Conservation (phyloP, 2,113 vertebrate genomes). For the Corynorhinus townsendii region DNA sequence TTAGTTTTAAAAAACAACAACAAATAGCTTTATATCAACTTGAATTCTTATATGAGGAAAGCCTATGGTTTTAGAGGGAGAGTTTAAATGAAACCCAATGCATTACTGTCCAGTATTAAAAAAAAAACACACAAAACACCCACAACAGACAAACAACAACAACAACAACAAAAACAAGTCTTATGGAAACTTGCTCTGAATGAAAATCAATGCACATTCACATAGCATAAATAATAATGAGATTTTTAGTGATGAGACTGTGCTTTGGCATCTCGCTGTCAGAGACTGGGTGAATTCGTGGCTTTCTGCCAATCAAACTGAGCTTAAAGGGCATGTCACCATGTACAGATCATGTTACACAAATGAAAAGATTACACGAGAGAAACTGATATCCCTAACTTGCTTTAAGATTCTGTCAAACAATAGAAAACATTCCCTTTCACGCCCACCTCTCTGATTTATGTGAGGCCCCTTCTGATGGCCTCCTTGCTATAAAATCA, state of each 20-base stretch:
- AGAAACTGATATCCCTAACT: constrained; percentile 40
- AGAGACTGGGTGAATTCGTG: constrained; percentile 38
- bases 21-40: constrained; percentile 48
- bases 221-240: constrained; percentile 69
- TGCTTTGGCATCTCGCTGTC: constrained; percentile 64
- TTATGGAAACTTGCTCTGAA: constrained; percentile 61
- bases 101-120: constrained; percentile 57
- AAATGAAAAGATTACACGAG: constrained; percentile 64
- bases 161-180: background rate
- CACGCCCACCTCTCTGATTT: background rate
- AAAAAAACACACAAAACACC: constrained; percentile 30
- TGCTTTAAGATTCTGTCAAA: constrained; percentile 36
- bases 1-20: constrained; percentile 7
- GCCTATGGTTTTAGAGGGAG: constrained; percentile 17
- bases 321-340: constrained; percentile 67
- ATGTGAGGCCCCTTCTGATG: background rate
- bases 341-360: constrained; percentile 49
- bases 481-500: background rate
- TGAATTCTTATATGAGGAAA: constrained; percentile 59
- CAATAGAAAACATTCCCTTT: background rate
- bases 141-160: too few relatives aligned
- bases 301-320: constrained; percentile 65
- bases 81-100: constrained; percentile 13
- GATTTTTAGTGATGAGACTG: constrained; percentile 49
- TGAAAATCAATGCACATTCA: background rate